Base-by-base conservation (phyloP, 2,113 vertebrate species). In the Sinosuthora webbiana region DNA sequence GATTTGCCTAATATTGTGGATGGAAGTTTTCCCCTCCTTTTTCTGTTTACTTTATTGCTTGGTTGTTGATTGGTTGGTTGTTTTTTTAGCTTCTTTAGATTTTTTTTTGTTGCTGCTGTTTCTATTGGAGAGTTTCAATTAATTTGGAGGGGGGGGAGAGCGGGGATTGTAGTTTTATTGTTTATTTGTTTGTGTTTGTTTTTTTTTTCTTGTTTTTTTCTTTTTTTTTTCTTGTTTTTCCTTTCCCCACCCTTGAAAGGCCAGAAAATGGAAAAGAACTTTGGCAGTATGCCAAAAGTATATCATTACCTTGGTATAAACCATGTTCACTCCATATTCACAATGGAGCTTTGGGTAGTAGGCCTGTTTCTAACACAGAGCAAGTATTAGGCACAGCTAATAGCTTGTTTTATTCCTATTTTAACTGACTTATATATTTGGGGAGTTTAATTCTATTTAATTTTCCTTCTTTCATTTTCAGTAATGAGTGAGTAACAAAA, bases 101-200 rank as follows among this genome's bases (percentile, higher is more conserved):
- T 42, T 56, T 41, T 41, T 20, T 30, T 41, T 57, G 22, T n/a
- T 41, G 44, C 22, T 68, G 27, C 16, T 76, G 14, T 31, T 86
- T 55, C 23, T 84, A 6, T 39, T 56, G 18, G 7, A 9, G 23
- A 7, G 1, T 5, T 18, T 50, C 8, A 21, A 30, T 9, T 7
- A 4, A 42, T 4, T 13, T 11, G 2, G n/a, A n/a, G 3, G 6
- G 3, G 2, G 13, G 11, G 15, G 6, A 6, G 11, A n/a, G n/a
- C n/a, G n/a, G 53, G 7, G 28, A 0, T 33, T 57, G 15, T 31
- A 42, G 7, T 50, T 67, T 50, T 9, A 14, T 35, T 75, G 20
- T 65, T 83, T 59, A 8, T 53, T 86, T 14, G 4, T 44, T 21
- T 33, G 7, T 10, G 4, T 0, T 13, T 65, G 42, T 23, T 31